Evolutionary conservation across 1,140 invertebrate species (phyloP).

Genomic region (Chrysoperla carnea): DNA sequence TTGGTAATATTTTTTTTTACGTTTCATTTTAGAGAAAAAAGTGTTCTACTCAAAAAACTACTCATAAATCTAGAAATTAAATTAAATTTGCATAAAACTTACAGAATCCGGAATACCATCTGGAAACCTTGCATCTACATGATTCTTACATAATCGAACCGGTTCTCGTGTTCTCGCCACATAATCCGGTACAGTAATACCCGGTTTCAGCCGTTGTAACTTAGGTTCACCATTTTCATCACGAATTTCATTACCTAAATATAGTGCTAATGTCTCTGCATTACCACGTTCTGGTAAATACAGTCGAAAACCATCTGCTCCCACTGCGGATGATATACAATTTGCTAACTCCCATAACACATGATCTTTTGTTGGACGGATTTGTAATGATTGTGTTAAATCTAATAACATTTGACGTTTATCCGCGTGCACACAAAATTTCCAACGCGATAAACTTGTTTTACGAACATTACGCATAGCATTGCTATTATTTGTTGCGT

Average conservation of each 20-base stretch:
- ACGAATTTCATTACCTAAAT: conserved; percentile 15
- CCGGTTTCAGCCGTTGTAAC: conserved; percentile 12
- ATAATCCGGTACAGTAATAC: conserved; percentile 23
- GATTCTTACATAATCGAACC: conserved; percentile 23
- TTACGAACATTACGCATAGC: conserved; percentile 19
- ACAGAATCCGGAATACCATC: conserved; percentile 22
- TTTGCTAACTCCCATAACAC: conserved; percentile 39
- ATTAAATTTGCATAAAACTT: too few relatives aligned
- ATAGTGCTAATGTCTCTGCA: conserved; percentile 12
- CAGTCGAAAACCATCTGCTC: conserved; percentile 34
- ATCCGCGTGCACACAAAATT: conserved; percentile 41
- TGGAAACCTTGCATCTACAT: conserved; percentile 27
- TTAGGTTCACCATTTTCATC: conserved; percentile 9
- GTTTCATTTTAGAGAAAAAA: too few relatives aligned
- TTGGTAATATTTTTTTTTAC: too few relatives aligned
- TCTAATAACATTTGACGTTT: conserved; percentile 41
- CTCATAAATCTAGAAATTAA: too few relatives aligned
- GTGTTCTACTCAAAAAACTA: too few relatives aligned
- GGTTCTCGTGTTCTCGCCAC: conserved; percentile 28
- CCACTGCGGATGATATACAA: conserved; percentile 39
- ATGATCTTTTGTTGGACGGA: conserved; percentile 29
- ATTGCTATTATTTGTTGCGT: neutral
- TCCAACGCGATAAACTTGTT: conserved; percentile 31
- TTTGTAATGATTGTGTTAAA: conserved; percentile 32
- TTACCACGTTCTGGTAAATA: conserved; percentile 23